Base-by-base conservation (phyloP, 2,113 vertebrate species). In the Dipodomys merriami region DNA sequence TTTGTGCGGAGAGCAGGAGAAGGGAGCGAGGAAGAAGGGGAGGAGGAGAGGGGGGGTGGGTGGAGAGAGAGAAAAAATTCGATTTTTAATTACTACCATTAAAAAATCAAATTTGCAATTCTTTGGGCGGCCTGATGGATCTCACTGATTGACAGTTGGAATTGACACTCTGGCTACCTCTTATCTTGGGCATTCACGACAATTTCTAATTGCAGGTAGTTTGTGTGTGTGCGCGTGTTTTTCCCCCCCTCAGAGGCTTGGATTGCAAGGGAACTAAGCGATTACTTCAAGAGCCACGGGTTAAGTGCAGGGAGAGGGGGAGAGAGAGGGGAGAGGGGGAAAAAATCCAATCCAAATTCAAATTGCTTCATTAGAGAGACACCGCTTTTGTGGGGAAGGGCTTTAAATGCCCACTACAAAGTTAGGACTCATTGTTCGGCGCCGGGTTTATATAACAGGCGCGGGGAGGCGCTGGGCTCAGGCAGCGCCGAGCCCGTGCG, bases 151-250 rank as follows among this genome's bases (percentile, higher is more conserved):
- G 99, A 99, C 99, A 99, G 99, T 97, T 99, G 99, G 99, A 99
- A 99, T 99, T 99, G 99, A 99, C 99, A 99, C 99, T 99, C 98
- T 98, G 98, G 98, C 98, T 98, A 98, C 98, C 99, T 99, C 99
- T 99, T 99, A 99, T 99, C 98, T 98, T 96, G 98, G 97, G 98
- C 99, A 98, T 99, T 99, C 98, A 98, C 98, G 98, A 98, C 99
- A 99, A 98, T 99, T 99, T 99, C 99, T 99, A 99, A 99, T 99
- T 99, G 99, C 99, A 99, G 99, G 99, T 99, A 99, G 98, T 99
- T 98, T 98, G 98, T 98, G 98, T 98, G 97, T 97, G 96, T 91
- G 96, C 96, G 95, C 88, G 96, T 97, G 96, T 89, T 96, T 96
- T 93, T 91, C 46, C 80, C 95, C 95, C 95, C 96, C 98, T 98